phyloP scores from a whole-genome alignment of 2,113 vertebrate species.

The Daboia siamensis region DNA sequence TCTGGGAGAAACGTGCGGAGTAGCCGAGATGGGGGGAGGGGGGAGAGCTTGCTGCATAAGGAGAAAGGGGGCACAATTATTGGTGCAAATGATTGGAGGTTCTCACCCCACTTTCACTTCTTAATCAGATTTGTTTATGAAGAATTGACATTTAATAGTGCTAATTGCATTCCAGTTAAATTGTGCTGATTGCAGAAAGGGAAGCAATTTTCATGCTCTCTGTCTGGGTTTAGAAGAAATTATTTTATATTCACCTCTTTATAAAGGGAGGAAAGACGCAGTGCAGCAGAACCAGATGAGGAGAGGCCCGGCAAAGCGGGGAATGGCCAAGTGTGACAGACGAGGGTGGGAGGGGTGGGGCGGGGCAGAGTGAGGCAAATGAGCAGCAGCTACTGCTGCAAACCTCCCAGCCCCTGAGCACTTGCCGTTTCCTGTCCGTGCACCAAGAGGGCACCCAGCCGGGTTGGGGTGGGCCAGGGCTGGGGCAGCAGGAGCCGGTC shows the following conservation, averaged over 20 bases:
- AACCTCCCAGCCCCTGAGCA: too few species aligned
- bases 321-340: too few species aligned
- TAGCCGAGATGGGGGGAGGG: slow-evolving; percentile 53
- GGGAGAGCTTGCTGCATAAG: slow-evolving; percentile 50
- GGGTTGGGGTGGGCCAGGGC: too few species aligned
- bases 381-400: too few species aligned
- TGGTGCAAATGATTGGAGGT: slow-evolving; percentile 65
- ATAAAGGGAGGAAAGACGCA: slow-evolving; percentile 68
- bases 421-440: too few species aligned
- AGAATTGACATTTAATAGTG: slow-evolving; percentile 94
- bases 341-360: too few species aligned
- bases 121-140: slow-evolving; percentile 95
- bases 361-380: too few species aligned
- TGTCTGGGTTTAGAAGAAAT: slow-evolving; percentile 93
- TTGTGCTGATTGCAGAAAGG: slow-evolving; percentile 97
- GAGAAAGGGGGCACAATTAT: slow-evolving; percentile 55
- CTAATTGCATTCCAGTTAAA: slow-evolving; percentile 97
- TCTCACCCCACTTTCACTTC: slow-evolving; percentile 81
- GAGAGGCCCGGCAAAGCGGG: too few species aligned
- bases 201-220: slow-evolving; percentile 93
- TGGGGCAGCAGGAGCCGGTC: too few species aligned
- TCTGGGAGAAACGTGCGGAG: slow-evolving; percentile 68
- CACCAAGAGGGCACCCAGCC: too few species aligned
- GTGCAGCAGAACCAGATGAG: too few species aligned
- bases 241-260: slow-evolving; percentile 96